phyloP scores from a whole-genome alignment of 2,113 vertebrate genomes.

The Diadophis punctatus region DNA sequence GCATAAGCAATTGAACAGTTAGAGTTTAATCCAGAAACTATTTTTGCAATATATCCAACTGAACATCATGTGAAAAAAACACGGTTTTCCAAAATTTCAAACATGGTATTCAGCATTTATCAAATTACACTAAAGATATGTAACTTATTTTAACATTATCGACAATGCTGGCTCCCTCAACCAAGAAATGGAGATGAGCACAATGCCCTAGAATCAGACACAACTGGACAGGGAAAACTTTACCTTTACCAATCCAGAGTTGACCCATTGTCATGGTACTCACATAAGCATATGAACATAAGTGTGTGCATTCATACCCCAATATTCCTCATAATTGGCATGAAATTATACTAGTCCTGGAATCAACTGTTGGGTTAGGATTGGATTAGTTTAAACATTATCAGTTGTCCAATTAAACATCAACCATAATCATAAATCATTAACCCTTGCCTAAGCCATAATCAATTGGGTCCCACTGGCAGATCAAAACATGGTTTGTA shows the following conservation, averaged over 20 bases:
- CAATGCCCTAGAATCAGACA: no score
- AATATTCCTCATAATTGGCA: not conserved
- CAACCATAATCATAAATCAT: not conserved
- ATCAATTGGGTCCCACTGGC: not conserved
- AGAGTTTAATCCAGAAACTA: not conserved
- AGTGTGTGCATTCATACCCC: not conserved
- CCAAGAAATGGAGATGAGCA: no score
- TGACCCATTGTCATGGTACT: no score
- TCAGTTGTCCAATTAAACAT: not conserved
- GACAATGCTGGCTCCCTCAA: no score
- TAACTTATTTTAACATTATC: not conserved
- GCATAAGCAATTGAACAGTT: not conserved
- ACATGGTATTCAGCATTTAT: slow-evolving; percentile 1
- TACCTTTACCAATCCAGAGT: no score
- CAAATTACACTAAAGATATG: slow-evolving; percentile 17
- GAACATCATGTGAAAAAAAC: slow-evolving; percentile 13
- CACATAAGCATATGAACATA: not conserved
- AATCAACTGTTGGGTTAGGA: not conserved
- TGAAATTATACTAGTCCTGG: not conserved
- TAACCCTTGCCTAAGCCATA: not conserved
- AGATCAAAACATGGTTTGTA: not conserved
- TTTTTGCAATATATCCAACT: slow-evolving; percentile 4
- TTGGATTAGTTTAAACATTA: not conserved
- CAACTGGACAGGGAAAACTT: no score
- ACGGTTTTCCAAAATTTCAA: slow-evolving; percentile 29